phyloP scores from a whole-genome alignment of 92 coral and sea anemone species.

The Phymanthus crucifer region DNA sequence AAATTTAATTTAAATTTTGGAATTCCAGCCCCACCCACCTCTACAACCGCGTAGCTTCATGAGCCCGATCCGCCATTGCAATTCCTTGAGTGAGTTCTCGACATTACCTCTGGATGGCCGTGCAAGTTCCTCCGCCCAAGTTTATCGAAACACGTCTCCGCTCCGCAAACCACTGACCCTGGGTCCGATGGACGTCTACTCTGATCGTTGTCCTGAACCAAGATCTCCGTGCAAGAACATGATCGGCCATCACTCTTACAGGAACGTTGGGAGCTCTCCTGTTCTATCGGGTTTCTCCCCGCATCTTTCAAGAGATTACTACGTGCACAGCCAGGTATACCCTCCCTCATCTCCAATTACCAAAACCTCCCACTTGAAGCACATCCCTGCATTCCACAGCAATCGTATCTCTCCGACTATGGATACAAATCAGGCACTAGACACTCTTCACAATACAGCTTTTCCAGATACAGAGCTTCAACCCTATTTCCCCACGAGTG shows the following conservation, averaged over 20 bases:
- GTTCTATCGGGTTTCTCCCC: not conserved
- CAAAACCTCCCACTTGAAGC: not conserved
- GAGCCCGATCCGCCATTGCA: not conserved
- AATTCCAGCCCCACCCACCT: conserved; percentile 2
- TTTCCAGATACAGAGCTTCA: not conserved
- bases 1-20: too few species aligned
- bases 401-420: not conserved
- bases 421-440: not conserved
- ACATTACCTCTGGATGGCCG: not conserved
- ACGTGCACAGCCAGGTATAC: not conserved
- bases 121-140: not conserved
- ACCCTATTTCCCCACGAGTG: not conserved
- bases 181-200: not conserved
- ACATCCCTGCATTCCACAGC: too few species aligned
- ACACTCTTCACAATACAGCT: not conserved
- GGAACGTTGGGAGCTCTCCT: not conserved
- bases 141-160: not conserved
- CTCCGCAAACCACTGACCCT: not conserved
- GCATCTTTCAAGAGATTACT: not conserved
- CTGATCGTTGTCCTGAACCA: not conserved
- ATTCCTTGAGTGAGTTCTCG: not conserved
- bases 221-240: not conserved
- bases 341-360: not conserved
- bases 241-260: not conserved
- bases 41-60: not conserved